Evolutionary conservation across 2,797 vertebrate species (phyloP).

Genomic region (Salmo trutta): DNA sequence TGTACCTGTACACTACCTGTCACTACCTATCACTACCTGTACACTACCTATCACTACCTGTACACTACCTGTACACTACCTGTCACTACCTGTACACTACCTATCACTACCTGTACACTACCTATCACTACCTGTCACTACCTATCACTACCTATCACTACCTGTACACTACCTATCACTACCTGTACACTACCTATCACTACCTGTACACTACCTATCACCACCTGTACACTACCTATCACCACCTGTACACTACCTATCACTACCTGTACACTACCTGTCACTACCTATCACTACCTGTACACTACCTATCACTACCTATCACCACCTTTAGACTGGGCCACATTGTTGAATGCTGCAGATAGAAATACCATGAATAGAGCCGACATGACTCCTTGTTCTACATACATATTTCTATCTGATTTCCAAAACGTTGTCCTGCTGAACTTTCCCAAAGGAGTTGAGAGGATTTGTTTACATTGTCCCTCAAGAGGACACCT

Average conservation of each 20-base stretch:
- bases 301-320: neutral
- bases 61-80: conserved; percentile 70
- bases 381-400: too few species aligned
- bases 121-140: neutral
- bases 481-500: too few species aligned
- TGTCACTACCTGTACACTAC: conserved; percentile 78
- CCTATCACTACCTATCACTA: too few species aligned
- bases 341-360: neutral
- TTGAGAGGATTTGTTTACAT: too few species aligned
- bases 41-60: neutral
- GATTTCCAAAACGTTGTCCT: too few species aligned
- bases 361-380: neutral
- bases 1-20: too few species aligned
- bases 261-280: neutral
- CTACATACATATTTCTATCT: too few species aligned
- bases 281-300: too few species aligned
- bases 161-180: neutral
- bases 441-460: too few species aligned
- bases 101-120: too few species aligned
- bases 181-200: too few species aligned
- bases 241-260: neutral
- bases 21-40: conserved; percentile 78
- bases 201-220: neutral
- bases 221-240: neutral
- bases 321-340: too few species aligned